Conservation (phyloP, 2,888 invertebrate genomes). For the Apomyelois bistriatella region DNA sequence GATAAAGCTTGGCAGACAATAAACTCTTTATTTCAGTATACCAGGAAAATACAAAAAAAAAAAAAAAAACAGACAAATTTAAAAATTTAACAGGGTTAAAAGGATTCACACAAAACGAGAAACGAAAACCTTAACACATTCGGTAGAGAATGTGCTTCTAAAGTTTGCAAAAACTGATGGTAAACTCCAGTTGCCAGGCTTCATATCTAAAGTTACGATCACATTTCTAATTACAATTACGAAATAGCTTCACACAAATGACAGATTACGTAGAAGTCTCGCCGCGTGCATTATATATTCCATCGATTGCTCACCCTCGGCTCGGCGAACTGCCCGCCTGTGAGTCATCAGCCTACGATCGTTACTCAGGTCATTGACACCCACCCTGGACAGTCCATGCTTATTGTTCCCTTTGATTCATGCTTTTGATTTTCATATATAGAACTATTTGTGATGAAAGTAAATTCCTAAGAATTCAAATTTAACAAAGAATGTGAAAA, state of each 20-base stretch:
- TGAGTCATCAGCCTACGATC: slow-evolving; percentile 30
- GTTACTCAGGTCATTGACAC: slow-evolving; percentile 52
- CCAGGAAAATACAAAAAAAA: too few species aligned
- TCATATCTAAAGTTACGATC: not conserved
- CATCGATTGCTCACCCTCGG: slow-evolving; percentile 2
- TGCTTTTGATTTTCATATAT: slow-evolving; percentile 22
- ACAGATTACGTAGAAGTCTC: not conserved
- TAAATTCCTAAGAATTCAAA: too few species aligned
- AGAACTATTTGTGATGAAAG: not conserved
- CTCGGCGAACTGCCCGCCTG: not conserved
- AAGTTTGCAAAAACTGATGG: too few species aligned
- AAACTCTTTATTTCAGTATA: too few species aligned
- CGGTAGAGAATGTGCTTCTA: too few species aligned
- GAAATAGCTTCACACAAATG: not conserved
- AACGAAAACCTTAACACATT: too few species aligned
- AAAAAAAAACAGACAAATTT: too few species aligned
- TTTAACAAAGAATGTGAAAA: too few species aligned
- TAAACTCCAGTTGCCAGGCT: too few species aligned
- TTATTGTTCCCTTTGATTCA: slow-evolving; percentile 26
- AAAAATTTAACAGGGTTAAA: too few species aligned
- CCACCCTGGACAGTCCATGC: slow-evolving; percentile 30
- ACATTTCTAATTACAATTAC: not conserved
- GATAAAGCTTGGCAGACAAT: too few species aligned
- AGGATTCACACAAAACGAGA: too few species aligned
- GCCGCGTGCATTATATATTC: slow-evolving; percentile 1